Percentiles rank a stretch among this genome's conserved stretches.
These are phyloP conservation scores for Calliphora vomitoria DNA, from an alignment of 2,888 invertebrate species.

Conservation along the genomic window DNA sequence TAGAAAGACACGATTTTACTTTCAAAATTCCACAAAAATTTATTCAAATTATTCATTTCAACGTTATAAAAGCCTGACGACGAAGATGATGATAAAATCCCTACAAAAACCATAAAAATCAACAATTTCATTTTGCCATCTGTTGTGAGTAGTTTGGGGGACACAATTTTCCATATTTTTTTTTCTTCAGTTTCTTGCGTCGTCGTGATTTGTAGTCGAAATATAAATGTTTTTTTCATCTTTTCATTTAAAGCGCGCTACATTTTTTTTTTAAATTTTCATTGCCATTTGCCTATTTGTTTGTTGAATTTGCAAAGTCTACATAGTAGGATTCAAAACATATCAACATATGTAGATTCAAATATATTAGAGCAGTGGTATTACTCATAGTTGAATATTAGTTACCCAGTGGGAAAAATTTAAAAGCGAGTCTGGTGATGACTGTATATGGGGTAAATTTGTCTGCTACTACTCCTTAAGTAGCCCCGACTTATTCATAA, in stretches of 20 bases:
- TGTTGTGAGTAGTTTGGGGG: background rate
- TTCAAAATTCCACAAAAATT: background rate
- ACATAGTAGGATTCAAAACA: background rate
- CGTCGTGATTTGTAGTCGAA: slow-evolving; percentile 27
- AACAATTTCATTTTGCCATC: slow-evolving; percentile 1
- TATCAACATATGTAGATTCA: background rate
- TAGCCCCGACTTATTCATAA: too few relatives aligned
- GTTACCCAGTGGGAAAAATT: too few relatives aligned
- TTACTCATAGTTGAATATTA: too few relatives aligned
- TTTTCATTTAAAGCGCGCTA: background rate
- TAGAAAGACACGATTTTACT: background rate
- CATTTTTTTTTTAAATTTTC: background rate
- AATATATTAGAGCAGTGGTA: too few relatives aligned
- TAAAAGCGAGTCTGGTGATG: too few relatives aligned
- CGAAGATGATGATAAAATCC: slow-evolving; percentile 11
- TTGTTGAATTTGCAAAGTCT: background rate
- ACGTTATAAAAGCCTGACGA: background rate
- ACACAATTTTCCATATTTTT: slow-evolving; percentile 10
- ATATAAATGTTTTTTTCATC: background rate
- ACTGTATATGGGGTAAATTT: too few relatives aligned
- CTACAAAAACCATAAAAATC: slow-evolving; percentile 2
- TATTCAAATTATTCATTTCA: background rate
- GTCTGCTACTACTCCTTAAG: too few relatives aligned
- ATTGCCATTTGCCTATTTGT: background rate
- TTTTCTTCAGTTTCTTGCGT: background rate